Evolutionary conservation across 35 echinoderm and acorn worm species (phyloP), one percentile per base, ranked within the genome.

Genomic region (Hemicentrotus pulcherrimus): DNA sequence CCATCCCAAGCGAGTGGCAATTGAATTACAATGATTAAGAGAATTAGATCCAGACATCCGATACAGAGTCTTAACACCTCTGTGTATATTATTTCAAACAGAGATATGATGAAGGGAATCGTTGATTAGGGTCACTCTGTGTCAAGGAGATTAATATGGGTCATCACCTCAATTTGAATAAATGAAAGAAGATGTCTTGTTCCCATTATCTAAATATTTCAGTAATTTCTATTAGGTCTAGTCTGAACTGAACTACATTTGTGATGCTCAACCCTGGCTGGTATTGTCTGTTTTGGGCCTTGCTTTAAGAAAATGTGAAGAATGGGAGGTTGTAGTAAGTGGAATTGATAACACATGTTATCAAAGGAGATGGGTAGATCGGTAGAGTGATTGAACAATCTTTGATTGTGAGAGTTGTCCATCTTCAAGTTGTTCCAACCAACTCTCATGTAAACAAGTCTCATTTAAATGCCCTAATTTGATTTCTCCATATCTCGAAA

Each of bases 1-100:
- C 65, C 65, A n/a, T 78, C 65, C 65, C 65, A n/a, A 78, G 65
- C 65, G 65, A 78, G 28, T 78, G 65, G 65, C 65, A 78, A 78
- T 78, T 78, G 65, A 78, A 78, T 78, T 78, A 78, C 65, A 78
- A 78, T 78, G 65, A 78, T 78, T 78, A 78, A 78, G 65, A 78
- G 65, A 78, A 78, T 78, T 78, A 78, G 65, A 78, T 22, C 65
- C 65, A 78, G 65, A 78, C 65, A 78, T 78, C 65, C 9, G 65
- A 78, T 78, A 78, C 65, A 78, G 24, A 78, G 65, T 78, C 19
- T 78, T 78, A 78, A 78, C 65, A 78, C 65, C 65, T 78, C 65
- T 78, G 18, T 78, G 65, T 78, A 78, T 78, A 78, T 78, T 78
- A 78, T 78, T 78, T 28, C 65, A 78, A 59, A n/a, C 19, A 7